These are phyloP conservation scores for Syrphus vitripennis DNA, from an alignment of 2,888 invertebrate genomes.

Conservation along the genomic window DNA sequence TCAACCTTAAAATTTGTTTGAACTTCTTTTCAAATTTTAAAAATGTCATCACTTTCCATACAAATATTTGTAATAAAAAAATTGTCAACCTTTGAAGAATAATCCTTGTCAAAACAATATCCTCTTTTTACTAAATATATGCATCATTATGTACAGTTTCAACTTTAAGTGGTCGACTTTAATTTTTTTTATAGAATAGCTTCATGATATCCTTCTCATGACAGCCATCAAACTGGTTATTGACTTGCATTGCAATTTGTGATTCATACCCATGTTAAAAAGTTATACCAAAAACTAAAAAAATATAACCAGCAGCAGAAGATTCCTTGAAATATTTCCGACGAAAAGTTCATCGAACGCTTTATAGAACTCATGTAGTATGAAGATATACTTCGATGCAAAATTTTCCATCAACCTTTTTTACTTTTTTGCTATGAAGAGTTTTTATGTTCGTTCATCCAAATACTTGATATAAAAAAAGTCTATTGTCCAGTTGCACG, in stretches of 20 bases:
- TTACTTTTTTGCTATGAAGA: too few relatives aligned
- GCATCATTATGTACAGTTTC: background rate
- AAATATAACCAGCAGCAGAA: background rate
- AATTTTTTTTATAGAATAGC: background rate
- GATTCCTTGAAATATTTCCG: background rate
- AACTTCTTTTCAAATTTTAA: background rate
- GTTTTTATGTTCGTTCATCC: too few relatives aligned
- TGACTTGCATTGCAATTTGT: conserved; percentile 2
- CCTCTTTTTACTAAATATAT: background rate
- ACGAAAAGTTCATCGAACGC: conserved; percentile 14
- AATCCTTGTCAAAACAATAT: background rate
- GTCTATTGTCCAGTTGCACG: too few relatives aligned
- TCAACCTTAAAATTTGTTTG: background rate
- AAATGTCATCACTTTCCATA: background rate
- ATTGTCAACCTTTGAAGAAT: background rate
- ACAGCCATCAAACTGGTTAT: background rate
- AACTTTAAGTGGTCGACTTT: background rate
- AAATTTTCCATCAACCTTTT: background rate
- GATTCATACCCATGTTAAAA: background rate
- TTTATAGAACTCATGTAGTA: background rate
- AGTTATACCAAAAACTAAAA: background rate
- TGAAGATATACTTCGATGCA: background rate
- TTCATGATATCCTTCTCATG: background rate
- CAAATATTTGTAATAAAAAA: background rate
- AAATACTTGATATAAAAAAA: too few relatives aligned